Evolutionary conservation across 2,888 invertebrate genomes (phyloP).

Genomic region (Alentia gelatinosa): DNA sequence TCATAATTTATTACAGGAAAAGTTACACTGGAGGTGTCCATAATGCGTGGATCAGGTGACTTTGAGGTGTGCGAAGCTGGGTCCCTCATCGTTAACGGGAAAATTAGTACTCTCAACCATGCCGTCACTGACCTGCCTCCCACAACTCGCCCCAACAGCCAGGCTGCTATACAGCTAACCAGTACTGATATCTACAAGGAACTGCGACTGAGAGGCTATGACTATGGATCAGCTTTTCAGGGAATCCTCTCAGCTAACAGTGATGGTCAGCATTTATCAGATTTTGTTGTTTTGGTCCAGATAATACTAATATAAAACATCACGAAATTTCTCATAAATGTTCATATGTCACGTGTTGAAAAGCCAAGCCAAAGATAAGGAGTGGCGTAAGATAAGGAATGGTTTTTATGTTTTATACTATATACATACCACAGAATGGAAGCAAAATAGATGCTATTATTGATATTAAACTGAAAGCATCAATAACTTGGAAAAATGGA

Average conservation of each 20-base stretch:
- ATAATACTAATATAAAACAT: too few relatives aligned
- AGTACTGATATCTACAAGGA: slow-evolving; percentile 79
- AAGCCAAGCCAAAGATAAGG: too few relatives aligned
- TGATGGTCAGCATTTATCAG: slow-evolving; percentile 66
- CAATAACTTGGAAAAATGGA: too few relatives aligned
- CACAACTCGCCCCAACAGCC: slow-evolving; percentile 51
- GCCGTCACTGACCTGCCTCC: slow-evolving; percentile 54
- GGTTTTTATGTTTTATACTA: too few relatives aligned
- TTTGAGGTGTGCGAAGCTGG: slow-evolving; percentile 96
- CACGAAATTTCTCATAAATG: too few relatives aligned
- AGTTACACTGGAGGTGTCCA: slow-evolving; percentile 76
- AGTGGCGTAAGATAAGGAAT: too few relatives aligned
- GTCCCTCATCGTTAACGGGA: slow-evolving; percentile 89
- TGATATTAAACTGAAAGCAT: too few relatives aligned
- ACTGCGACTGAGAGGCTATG: slow-evolving; percentile 80
- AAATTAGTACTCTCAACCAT: slow-evolving; percentile 63
- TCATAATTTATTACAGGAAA: too few relatives aligned
- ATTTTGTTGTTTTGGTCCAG: background rate
- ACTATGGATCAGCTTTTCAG: slow-evolving; percentile 80
- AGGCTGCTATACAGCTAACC: slow-evolving; percentile 66
- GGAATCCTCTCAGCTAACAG: slow-evolving; percentile 88
- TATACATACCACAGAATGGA: too few relatives aligned
- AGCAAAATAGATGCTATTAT: too few relatives aligned
- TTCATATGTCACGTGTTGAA: too few relatives aligned
- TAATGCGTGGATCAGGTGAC: slow-evolving; percentile 78